Conservation (phyloP, 2,797 vertebrate genomes). For the Uromys caudimaculatus region DNA sequence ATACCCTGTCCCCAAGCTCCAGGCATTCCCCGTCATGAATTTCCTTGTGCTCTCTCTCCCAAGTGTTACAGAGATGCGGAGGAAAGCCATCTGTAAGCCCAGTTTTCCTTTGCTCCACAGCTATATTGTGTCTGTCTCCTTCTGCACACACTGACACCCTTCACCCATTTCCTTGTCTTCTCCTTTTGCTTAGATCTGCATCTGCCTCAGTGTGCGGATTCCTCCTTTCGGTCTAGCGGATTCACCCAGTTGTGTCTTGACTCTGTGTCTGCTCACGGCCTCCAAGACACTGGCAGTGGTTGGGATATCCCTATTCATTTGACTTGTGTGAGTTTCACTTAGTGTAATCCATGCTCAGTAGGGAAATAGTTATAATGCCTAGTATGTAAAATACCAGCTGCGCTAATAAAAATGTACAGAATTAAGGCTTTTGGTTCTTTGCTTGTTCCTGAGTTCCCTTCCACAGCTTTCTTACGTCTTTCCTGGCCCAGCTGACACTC, state of each 20-base stretch:
- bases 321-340: not conserved
- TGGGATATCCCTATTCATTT: not conserved
- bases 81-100: not conserved
- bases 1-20: not conserved
- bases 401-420: not conserved
- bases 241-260: not conserved
- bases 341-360: not conserved
- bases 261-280: rapidly evolving
- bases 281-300: not conserved
- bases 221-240: not conserved
- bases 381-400: not conserved
- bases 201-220: not conserved
- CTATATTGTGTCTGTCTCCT: not conserved
- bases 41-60: not conserved
- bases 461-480: not conserved
- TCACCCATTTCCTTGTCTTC: rapidly evolving
- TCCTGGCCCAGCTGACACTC: not conserved
- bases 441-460: not conserved
- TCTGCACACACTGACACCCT: not conserved
- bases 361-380: not conserved
- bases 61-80: not conserved
- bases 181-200: not conserved
- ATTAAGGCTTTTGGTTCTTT: no score
- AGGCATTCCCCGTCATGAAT: rapidly evolving
- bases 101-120: not conserved